Base-by-base conservation (phyloP, 30 jellyfish, hydroid and myxozoan species). In the Turritopsis dohrnii region DNA sequence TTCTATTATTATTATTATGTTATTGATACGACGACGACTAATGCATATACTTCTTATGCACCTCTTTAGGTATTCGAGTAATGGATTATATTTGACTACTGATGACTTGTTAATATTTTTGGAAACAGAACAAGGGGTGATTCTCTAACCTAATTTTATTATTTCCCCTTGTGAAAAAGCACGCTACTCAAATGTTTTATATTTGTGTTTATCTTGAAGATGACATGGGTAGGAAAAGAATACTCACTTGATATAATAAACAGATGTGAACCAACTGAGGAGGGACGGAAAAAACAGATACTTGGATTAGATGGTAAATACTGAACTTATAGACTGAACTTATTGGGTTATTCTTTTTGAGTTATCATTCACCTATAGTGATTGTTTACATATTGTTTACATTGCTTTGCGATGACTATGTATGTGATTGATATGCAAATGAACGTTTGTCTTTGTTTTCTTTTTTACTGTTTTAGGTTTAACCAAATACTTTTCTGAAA, bases 51-150 rank as follows among this genome's bases (percentile, higher is more conserved):
- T n/a, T 76, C 19, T 28, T 21, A 0, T 21, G 21, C 24, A 18
- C 30, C 18, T 23, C 65, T 71, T 27, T 22, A 92, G 98, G 71
- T 92, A 92, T 83, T 92, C 98, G 22, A 87, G 96, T 52, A 92
- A 86, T 53, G 98, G 98, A 13, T 77, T 81, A 27, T 87, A 79
- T 65, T 60, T 92, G 54, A 87, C 98, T 13, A 88, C 95, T 17
- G 98, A 92, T 60, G 98, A 92, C 75, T 65, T 92, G 65, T 76
- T 92, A 31, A 84, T 92, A 29, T 92, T 92, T 69, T 66, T 92
- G 84, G 98, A 92, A 72, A 83, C 98, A n/a, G 98, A 92, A 29
- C 98, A 92, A 84, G 98, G 98, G 90, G 98, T 92, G n/a, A n/a
- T 29, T 28, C 7, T n/a, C n/a, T n/a, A n/a, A n/a, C n/a, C n/a